Percentiles rank a stretch among this genome's conserved stretches.
Conservation (phyloP, 2,888 invertebrate species). For the Teinopalpus imperialis region DNA sequence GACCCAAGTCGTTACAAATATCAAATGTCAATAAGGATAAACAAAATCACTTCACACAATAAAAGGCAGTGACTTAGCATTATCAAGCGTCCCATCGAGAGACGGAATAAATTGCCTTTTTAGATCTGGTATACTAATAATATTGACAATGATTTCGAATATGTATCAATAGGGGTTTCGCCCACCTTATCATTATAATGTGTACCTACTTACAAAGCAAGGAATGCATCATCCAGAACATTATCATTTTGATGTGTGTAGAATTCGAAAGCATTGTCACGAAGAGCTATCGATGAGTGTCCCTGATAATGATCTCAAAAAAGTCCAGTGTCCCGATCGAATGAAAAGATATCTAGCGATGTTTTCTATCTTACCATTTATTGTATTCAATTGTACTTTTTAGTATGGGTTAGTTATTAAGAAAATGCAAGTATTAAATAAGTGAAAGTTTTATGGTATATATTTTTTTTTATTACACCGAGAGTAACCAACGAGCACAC, state of each 20-base stretch:
- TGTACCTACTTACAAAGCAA: conserved; percentile 57
- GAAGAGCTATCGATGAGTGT: conserved; percentile 61
- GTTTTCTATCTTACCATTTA: conserved; percentile 32
- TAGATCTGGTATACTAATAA: conserved; percentile 65
- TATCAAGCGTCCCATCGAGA: conserved; percentile 65
- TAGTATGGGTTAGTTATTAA: too few relatives aligned
- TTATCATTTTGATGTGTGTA: conserved; percentile 69
- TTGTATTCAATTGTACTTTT: too few relatives aligned
- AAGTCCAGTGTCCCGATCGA: conserved; percentile 29
- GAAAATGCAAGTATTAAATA: too few relatives aligned
- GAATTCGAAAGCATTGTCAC: conserved; percentile 63
- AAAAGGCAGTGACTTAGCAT: conserved; percentile 49
- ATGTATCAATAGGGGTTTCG: conserved; percentile 76
- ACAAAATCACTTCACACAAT: conserved; percentile 7
- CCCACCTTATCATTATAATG: conserved; percentile 77
- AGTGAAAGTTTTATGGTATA: too few relatives aligned
- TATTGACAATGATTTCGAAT: conserved; percentile 72
- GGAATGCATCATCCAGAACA: conserved; percentile 60
- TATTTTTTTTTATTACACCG: too few relatives aligned
- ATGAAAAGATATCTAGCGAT: conserved; percentile 8
- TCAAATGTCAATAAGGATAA: not conserved
- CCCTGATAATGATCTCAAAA: conserved; percentile 69
- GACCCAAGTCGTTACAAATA: too few relatives aligned
- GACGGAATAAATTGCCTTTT: conserved; percentile 71
- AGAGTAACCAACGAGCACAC: too few relatives aligned